phyloP scores from a whole-genome alignment of 1,140 invertebrate genomes.

The Ceratina japonica region DNA sequence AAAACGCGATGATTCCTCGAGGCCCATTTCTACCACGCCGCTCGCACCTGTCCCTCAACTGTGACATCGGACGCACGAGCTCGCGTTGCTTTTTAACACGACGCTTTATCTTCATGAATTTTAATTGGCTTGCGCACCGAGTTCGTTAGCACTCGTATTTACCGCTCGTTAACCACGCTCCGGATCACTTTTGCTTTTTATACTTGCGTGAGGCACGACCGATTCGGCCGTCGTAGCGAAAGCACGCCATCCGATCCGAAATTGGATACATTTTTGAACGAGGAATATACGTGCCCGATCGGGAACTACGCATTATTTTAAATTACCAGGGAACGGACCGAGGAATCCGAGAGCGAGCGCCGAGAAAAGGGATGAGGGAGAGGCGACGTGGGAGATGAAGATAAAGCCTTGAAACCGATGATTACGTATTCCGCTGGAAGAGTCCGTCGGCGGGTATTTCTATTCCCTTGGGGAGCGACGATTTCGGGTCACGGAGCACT shows the following conservation, averaged over 20 bases:
- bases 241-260: not conserved
- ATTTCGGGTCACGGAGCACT: not conserved
- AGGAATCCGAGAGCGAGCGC: conserved; percentile 12
- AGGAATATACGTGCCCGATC: not conserved
- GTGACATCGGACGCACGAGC: too few relatives aligned
- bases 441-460: not conserved
- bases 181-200: conserved; percentile 29
- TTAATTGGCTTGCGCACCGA: conserved; percentile 1
- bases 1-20: conserved; percentile 12
- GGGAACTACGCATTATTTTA: conserved; percentile 44
- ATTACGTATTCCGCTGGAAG: conserved; percentile 23
- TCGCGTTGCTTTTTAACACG: not conserved
- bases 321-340: conserved; percentile 53
- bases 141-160: not conserved
- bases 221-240: not conserved
- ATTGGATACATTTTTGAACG: not conserved
- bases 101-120: not conserved
- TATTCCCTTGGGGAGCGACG: not conserved
- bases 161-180: not conserved
- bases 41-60: not conserved
- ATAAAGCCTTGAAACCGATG: conserved; percentile 15
- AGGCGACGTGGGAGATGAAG: conserved; percentile 34
- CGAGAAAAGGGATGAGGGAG: conserved; percentile 14
- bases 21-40: not conserved
- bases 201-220: conserved; percentile 3